Conservation (phyloP, 2,113 vertebrate genomes). For the Saguinus imperator region DNA sequence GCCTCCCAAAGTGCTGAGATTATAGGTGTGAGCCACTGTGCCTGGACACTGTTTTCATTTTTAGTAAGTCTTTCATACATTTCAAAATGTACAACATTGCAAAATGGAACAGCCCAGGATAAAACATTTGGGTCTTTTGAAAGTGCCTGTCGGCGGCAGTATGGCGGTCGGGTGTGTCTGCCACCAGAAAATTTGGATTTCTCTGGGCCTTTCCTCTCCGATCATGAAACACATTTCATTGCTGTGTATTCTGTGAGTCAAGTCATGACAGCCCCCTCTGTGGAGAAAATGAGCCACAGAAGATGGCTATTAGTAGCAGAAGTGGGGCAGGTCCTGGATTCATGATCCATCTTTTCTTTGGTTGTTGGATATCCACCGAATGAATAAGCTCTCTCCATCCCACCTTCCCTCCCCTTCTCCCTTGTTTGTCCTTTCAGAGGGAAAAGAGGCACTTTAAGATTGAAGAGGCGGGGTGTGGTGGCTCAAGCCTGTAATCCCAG, state of each 20-base stretch:
- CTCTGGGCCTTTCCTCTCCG: background rate
- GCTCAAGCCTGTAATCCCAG: no score
- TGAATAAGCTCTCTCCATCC: rapidly evolving
- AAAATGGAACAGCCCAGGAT: background rate
- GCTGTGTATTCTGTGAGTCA: background rate
- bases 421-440: background rate
- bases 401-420: background rate
- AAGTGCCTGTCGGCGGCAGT: background rate
- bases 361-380: rapidly evolving
- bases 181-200: background rate
- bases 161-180: rapidly evolving
- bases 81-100: background rate
- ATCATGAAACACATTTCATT: rapidly evolving
- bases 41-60: background rate
- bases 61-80: background rate
- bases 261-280: no score
- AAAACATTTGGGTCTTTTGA: rapidly evolving
- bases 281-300: background rate
- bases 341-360: no score
- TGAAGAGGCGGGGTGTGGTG: rapidly evolving
- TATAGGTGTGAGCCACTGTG: no score
- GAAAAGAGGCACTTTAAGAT: background rate
- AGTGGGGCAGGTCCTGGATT: rapidly evolving
- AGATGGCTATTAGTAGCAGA: background rate
- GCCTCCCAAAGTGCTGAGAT: no score